Percentiles rank a stretch among this genome's conserved stretches.
Conservation (phyloP, 2,797 vertebrate species). For the Helicolenus hilgendorfi region DNA sequence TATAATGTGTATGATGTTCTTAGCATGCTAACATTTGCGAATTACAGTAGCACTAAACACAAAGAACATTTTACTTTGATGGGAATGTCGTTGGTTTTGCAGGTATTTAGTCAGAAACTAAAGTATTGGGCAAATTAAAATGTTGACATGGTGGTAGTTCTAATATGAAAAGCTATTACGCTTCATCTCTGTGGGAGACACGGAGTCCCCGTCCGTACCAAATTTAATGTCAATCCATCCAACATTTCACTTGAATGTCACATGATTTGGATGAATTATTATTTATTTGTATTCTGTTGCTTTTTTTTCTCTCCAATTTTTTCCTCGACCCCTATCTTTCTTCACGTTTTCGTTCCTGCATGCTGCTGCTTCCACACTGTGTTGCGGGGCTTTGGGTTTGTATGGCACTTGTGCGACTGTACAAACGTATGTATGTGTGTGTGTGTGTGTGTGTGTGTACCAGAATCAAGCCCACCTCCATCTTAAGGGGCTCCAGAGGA, state of each 20-base stretch:
- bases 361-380: conserved; percentile 70
- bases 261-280: not conserved
- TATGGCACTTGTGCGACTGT: conserved; percentile 49
- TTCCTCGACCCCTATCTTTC: conserved; percentile 1
- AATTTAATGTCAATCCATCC: not conserved
- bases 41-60: not conserved
- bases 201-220: not conserved
- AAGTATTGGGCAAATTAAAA: not conserved
- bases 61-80: not conserved
- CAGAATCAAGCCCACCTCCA: conserved; percentile 80
- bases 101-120: not conserved
- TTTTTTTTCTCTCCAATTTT: conserved; percentile 21
- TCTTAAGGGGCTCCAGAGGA: conserved; percentile 74
- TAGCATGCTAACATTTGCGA: not conserved
- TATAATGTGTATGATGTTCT: not conserved
- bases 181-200: not conserved
- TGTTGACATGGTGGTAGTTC: not conserved
- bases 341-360: conserved; percentile 57
- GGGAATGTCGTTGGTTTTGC: not conserved
- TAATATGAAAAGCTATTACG: not conserved
- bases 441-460: not conserved
- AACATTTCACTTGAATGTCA: not conserved
- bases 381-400: conserved; percentile 55
- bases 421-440: not conserved
- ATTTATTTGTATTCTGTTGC: conserved; percentile 23